Percentiles rank a stretch among this genome's conserved stretches.
Conservation (phyloP, 2,797 vertebrate species). For the Mus caroli region DNA sequence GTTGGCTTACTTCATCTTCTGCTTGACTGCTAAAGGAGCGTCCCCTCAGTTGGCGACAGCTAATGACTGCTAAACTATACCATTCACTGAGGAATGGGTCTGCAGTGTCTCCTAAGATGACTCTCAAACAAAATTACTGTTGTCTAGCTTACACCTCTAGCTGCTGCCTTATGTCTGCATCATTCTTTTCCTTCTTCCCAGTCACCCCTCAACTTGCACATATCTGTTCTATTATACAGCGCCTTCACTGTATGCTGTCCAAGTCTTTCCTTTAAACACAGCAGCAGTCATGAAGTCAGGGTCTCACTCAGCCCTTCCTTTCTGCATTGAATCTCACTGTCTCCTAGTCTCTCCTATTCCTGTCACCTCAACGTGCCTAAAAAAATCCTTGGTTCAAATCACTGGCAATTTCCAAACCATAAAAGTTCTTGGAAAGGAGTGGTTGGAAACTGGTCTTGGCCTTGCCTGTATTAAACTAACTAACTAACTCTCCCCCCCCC, state of each 20-base stretch:
- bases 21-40: not conserved
- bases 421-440: not conserved
- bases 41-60: not conserved
- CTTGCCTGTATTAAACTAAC: not conserved
- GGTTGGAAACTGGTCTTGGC: not conserved
- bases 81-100: not conserved
- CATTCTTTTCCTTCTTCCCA: not conserved
- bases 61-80: not conserved
- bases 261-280: not conserved
- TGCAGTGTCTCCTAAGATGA: not conserved
- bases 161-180: not conserved
- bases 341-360: not conserved
- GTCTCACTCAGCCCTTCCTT: not conserved
- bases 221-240: not conserved
- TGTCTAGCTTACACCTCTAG: not conserved
- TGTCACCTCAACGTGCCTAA: conserved; percentile 1
- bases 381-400: conserved; percentile 9
- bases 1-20: not conserved
- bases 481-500: too few relatives aligned
- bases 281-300: not conserved
- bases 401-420: conserved; percentile 36
- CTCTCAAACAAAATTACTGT: not conserved
- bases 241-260: not conserved
- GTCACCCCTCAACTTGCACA: not conserved
- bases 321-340: not conserved